These are phyloP conservation scores for Drosophila willistoni DNA, from an alignment of 1,140 invertebrate genomes.

Conservation along the genomic window DNA sequence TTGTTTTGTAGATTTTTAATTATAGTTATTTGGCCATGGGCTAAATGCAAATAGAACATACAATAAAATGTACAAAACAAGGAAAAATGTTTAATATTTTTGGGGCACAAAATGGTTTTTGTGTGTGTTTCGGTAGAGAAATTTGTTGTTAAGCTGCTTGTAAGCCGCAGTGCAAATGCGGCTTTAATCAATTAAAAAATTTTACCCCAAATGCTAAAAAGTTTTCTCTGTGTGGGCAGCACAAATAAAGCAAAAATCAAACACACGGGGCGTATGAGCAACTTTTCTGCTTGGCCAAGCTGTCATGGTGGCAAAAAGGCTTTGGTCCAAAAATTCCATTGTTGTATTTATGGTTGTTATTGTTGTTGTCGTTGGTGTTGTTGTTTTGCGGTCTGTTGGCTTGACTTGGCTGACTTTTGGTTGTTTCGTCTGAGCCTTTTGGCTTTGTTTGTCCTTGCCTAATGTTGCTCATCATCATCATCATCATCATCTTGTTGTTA, in stretches of 20 bases:
- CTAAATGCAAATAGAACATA: constrained; percentile 46
- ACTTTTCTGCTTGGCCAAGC: constrained; percentile 53
- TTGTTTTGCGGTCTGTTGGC: constrained; percentile 71
- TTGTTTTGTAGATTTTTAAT: constrained; percentile 53
- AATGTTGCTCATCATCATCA: constrained; percentile 75
- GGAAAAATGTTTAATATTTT: constrained; percentile 27
- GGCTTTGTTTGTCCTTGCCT: constrained; percentile 78
- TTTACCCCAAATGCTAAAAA: constrained; percentile 58
- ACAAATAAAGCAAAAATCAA: constrained; percentile 63
- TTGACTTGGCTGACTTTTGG: constrained; percentile 74
- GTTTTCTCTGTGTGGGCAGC: constrained; percentile 50
- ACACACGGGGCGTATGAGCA: constrained; percentile 63
- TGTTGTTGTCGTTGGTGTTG: constrained; percentile 24
- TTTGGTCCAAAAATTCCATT: constrained; percentile 67
- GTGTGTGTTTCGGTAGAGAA: not conserved
- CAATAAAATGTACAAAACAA: constrained; percentile 31
- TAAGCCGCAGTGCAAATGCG: constrained; percentile 77
- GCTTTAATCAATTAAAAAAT: constrained; percentile 81
- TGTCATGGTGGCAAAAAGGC: constrained; percentile 52
- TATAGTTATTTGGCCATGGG: constrained; percentile 35
- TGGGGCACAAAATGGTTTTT: not conserved
- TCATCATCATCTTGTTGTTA: constrained; percentile 50
- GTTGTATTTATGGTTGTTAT: constrained; percentile 27
- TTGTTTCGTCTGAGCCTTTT: constrained; percentile 69
- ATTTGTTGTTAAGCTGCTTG: constrained; percentile 69